Conservation (phyloP, 2,888 invertebrate genomes). For the Cephonodes hylas region DNA sequence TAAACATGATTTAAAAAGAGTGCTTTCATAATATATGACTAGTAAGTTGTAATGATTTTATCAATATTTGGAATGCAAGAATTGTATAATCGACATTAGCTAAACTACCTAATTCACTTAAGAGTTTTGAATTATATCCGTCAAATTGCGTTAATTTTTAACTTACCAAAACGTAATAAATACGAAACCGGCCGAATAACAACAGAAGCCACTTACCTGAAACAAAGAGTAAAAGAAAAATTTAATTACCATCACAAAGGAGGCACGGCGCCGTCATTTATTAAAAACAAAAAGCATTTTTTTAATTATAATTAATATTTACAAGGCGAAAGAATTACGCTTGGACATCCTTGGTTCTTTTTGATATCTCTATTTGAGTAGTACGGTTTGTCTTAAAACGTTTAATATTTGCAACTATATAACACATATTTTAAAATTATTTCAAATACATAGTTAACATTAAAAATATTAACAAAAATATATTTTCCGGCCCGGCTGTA, state of each 20-base stretch:
- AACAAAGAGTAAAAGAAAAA: slow-evolving; percentile 61
- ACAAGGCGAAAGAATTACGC: slow-evolving; percentile 53
- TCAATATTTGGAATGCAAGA: too few species aligned
- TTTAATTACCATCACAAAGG: slow-evolving; percentile 75
- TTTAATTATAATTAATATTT: slow-evolving; percentile 79
- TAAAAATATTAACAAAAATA: too few species aligned
- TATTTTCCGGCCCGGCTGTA: too few species aligned
- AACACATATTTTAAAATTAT: too few species aligned
- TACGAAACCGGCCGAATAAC: slow-evolving; percentile 32
- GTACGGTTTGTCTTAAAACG: not conserved
- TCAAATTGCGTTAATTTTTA: too few species aligned
- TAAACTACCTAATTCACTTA: too few species aligned
- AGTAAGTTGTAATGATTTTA: too few species aligned
- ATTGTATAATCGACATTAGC: too few species aligned
- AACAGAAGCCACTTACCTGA: slow-evolving; percentile 72
- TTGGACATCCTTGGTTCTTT: not conserved
- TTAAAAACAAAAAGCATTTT: slow-evolving; percentile 69
- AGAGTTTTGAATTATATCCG: too few species aligned
- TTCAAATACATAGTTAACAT: too few species aligned
- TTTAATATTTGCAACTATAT: not conserved
- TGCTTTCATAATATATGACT: too few species aligned
- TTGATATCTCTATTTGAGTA: not conserved
- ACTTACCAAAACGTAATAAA: slow-evolving; percentile 1
- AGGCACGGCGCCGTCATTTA: slow-evolving; percentile 63
- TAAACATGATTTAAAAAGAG: too few species aligned